phyloP scores from a whole-genome alignment of 2,113 vertebrate genomes.

The Leptobrachium ailaonicum region DNA sequence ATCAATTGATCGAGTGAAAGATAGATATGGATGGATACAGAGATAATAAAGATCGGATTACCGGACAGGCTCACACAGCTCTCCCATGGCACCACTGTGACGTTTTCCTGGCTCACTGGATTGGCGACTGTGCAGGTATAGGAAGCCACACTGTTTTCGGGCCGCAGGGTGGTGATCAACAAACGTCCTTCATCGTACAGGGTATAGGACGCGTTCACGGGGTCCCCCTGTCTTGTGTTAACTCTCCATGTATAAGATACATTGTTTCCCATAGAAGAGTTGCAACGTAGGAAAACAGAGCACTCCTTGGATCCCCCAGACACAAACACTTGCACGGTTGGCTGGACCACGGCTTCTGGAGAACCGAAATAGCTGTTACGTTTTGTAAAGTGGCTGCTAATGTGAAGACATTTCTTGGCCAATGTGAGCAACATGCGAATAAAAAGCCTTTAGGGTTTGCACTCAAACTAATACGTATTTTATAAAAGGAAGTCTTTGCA shows the following conservation, averaged over 20 bases:
- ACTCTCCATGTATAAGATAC: conserved; percentile 22
- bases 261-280: conserved; percentile 2
- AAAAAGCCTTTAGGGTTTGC: too few species aligned
- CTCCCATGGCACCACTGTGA: conserved; percentile 13
- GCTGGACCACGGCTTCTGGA: conserved; percentile 15
- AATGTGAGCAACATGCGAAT: too few species aligned
- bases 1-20: too few species aligned
- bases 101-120: conserved; percentile 12
- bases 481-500: too few species aligned
- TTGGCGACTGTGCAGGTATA: conserved; percentile 26
- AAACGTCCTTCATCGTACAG: conserved; percentile 7
- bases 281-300: conserved; percentile 14
- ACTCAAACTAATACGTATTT: too few species aligned
- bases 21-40: too few species aligned
- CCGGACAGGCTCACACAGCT: not conserved
- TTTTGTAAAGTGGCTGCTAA: too few species aligned
- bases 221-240: not conserved
- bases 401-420: too few species aligned
- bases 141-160: not conserved
- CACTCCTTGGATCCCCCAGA: not conserved
- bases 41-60: not conserved
- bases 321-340: conserved; percentile 24
- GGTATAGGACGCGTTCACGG: not conserved
- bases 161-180: not conserved
- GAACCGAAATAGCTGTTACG: not conserved